Evolutionary conservation across 2,888 invertebrate species (phyloP).

Genomic region (Stictocephala bisonia): DNA sequence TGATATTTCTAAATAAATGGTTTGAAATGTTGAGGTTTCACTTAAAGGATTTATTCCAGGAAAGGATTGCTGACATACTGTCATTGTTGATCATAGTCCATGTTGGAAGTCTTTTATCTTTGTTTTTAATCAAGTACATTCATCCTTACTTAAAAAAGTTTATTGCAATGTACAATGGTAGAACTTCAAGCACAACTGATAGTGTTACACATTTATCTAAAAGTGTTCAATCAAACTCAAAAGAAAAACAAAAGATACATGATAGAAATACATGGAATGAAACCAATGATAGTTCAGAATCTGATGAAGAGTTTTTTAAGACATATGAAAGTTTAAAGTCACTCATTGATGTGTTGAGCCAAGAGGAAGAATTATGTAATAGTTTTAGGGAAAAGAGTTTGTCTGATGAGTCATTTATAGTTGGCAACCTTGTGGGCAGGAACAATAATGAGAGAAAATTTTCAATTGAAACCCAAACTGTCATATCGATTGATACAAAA

Average conservation of each 20-base stretch:
- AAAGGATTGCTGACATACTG: conserved; percentile 6
- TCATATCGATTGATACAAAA: neutral
- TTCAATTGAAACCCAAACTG: conserved; percentile 15
- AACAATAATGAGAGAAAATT: neutral
- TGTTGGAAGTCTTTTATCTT: neutral
- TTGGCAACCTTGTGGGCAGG: too few relatives aligned
- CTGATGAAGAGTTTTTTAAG: neutral
- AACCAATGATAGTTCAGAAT: too few relatives aligned
- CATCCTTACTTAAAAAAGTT: neutral
- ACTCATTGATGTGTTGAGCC: neutral
- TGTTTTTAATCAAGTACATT: neutral
- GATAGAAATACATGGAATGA: too few relatives aligned
- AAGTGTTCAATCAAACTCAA: too few relatives aligned
- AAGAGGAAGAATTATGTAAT: too few relatives aligned
- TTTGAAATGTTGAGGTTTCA: conserved; percentile 5
- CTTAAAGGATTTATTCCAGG: conserved; percentile 9
- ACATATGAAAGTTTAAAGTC: neutral
- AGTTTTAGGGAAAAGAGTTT: too few relatives aligned
- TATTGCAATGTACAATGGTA: neutral
- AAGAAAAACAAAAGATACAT: too few relatives aligned
- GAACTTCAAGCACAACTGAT: neutral
- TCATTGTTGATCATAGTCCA: neutral
- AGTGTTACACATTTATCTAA: too few relatives aligned
- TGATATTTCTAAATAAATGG: too few relatives aligned
- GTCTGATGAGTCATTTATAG: too few relatives aligned